Conservation (phyloP, 2,797 vertebrate species). For the Aphelocoma californica region DNA sequence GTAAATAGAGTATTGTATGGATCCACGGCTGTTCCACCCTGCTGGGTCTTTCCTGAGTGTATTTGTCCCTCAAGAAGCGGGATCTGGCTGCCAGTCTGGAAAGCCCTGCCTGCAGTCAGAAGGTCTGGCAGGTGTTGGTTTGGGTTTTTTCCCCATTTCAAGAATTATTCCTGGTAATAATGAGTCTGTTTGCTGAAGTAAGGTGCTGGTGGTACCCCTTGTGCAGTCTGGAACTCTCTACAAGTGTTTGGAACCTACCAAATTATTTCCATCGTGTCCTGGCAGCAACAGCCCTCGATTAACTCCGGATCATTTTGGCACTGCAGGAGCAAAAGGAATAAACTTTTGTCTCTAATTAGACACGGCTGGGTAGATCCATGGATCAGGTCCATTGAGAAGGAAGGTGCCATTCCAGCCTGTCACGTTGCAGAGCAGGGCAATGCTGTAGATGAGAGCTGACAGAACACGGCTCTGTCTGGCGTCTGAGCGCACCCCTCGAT, state of each 20-base stretch:
- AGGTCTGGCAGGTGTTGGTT: background rate
- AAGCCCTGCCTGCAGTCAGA: background rate
- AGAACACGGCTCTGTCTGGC: background rate
- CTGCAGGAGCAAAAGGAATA: background rate
- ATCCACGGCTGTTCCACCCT: background rate
- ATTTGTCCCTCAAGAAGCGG: background rate
- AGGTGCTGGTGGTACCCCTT: background rate
- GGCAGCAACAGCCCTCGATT: background rate
- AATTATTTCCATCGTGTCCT: background rate
- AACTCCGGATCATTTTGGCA: background rate
- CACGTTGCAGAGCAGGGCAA: background rate
- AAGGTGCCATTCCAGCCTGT: slow-evolving; percentile 3
- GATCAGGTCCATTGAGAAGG: background rate
- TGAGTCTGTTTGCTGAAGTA: background rate
- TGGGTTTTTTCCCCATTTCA: background rate
- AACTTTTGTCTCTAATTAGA: background rate
- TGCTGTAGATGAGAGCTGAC: background rate
- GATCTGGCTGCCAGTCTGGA: background rate
- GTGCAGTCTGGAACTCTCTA: background rate
- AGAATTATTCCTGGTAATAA: background rate
- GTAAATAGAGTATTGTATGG: background rate
- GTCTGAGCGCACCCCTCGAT: background rate
- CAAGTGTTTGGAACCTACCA: background rate
- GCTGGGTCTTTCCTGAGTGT: background rate
- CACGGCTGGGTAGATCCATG: background rate